Base-by-base conservation (phyloP, 2,888 invertebrate species). In the Ectemnius lituratus region DNA sequence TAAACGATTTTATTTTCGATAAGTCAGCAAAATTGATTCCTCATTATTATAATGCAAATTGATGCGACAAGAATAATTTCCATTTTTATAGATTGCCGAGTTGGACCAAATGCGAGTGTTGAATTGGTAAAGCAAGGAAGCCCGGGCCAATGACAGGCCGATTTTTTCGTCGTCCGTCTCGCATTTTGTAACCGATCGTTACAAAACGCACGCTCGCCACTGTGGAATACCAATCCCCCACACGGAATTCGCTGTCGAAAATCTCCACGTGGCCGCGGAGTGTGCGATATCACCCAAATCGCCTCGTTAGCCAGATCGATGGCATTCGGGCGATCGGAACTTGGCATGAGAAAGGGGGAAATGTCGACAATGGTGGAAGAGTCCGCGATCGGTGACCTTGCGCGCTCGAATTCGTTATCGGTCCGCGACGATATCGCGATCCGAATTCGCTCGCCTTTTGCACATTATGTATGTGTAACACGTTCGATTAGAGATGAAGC, bases 181-280 rank as follows among this genome's bases (percentile, higher is more conserved):
- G 61, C 76, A 74, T 83, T 83, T 81, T 78, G 81, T 77, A 83
- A 83, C 69, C 79, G 67, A 23, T 16, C 58, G 58, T 46, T 76
- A 74, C 67, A 60, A 59, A 73, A 75, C 75, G 75, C 62, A 67
- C 69, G 61, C 45, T 18, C 49, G 18, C 65, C 58, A 66, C 16
- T 52, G 23, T 8, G 71, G 86, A 86, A 86, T 86, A 78, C 73
- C 82, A 86, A 86, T 83, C 79, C 63, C 52, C 52, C n/a, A 14
- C 8, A 52, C 52, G 52, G n/a, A 6, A 59, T 27, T 59, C 59
- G 18, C 59, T 20, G 14, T 59, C 20, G 59, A 27, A 59, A 27
- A 20, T 59, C 20, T 14, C 59, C 14, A 59, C 37, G 37, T 37
- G 37, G 37, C 37, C 8, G 37, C 8, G 8, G 37, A 37, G 37